Evolutionary conservation across 1,140 invertebrate genomes (phyloP).

Genomic region (Dinoponera quadriceps): DNA sequence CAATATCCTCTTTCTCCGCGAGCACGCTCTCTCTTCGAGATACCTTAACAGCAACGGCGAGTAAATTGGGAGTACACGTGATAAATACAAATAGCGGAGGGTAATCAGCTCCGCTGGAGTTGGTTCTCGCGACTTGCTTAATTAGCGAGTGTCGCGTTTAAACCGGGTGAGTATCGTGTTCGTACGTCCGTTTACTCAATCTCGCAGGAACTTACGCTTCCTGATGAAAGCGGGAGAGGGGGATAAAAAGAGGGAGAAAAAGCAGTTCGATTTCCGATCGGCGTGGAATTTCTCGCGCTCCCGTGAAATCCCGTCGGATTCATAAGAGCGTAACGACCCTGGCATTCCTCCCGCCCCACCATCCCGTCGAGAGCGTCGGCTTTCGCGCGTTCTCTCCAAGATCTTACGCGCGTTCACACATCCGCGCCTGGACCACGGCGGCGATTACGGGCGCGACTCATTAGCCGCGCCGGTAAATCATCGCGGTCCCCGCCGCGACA

Average conservation of each 20-base stretch:
- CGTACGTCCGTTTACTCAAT: not conserved
- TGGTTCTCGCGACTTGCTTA: not conserved
- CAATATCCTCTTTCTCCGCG: slow-evolving; percentile 58
- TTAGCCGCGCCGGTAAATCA: slow-evolving; percentile 80
- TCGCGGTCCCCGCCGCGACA: slow-evolving; percentile 59
- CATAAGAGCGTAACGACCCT: slow-evolving; percentile 32
- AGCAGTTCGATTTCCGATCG: not conserved
- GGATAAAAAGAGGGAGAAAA: too few relatives aligned
- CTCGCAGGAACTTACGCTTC: too few relatives aligned
- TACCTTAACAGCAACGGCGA: not conserved
- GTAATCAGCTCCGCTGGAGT: not conserved
- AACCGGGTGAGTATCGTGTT: not conserved
- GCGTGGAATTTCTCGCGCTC: not conserved
- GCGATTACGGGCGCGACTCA: slow-evolving; percentile 73
- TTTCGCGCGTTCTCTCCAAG: slow-evolving; percentile 10
- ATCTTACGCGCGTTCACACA: slow-evolving; percentile 46
- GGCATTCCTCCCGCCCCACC: slow-evolving; percentile 16
- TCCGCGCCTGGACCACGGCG: slow-evolving; percentile 25
- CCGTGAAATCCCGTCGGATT: not conserved
- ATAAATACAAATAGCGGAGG: not conserved
- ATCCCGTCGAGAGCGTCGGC: not conserved
- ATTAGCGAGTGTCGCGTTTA: not conserved
- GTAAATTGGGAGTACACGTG: not conserved
- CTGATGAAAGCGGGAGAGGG: too few relatives aligned
- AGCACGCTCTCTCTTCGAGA: not conserved